These are phyloP conservation scores for Balaenoptera acutorostrata DNA, from an alignment of 2,113 vertebrate species.

Conservation along the genomic window DNA sequence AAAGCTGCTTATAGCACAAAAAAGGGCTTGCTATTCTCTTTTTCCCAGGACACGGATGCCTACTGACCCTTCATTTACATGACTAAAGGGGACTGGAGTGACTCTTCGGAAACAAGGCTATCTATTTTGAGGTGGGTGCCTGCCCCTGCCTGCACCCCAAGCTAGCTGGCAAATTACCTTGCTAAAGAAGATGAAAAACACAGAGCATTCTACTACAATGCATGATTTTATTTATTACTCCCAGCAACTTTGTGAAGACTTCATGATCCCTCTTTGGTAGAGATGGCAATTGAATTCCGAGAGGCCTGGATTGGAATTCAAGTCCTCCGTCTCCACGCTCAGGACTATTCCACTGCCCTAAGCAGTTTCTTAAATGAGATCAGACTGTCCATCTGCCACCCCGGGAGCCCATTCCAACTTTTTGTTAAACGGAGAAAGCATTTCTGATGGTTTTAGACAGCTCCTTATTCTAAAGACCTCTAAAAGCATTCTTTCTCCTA, in stretches of 20 bases:
- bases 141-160: background rate
- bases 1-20: background rate
- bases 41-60: background rate
- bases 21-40: background rate
- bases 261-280: background rate
- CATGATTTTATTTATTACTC: background rate
- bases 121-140: background rate
- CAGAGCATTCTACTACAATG: background rate
- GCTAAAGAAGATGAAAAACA: background rate
- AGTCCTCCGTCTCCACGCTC: background rate
- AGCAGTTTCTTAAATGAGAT: background rate
- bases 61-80: background rate
- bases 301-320: background rate
- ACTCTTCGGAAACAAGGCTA: background rate
- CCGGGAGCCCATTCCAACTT: background rate
- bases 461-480: background rate
- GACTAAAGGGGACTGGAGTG: background rate
- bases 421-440: background rate
- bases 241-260: background rate
- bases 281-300: background rate
- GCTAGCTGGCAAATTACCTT: background rate
- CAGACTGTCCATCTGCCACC: background rate
- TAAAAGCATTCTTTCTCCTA: background rate
- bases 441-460: background rate
- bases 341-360: background rate